Evolutionary conservation across 1,140 invertebrate species (phyloP), one percentile per base, ranked within the genome.

Genomic region (Teleogryllus occipitalis): DNA sequence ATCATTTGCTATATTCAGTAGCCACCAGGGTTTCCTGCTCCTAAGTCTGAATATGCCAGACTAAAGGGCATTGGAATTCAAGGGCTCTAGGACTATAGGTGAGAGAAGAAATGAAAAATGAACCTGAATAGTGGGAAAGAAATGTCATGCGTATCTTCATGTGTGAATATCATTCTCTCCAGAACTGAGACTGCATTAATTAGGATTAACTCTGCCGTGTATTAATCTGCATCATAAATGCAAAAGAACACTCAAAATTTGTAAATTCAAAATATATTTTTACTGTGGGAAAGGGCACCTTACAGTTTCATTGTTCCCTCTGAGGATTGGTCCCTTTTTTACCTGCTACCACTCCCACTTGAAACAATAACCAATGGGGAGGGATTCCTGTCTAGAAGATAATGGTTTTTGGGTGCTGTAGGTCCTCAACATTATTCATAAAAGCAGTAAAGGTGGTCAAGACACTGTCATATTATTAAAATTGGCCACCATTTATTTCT

Each of bases 401-500:
- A 82, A 82, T 82, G 82, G 81, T 81, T 82, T 82, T 80, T 74
- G 47, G n/a, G 65, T 48, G 21, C 39, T 74, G 73, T 76, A 65
- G 79, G 79, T 78, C 75, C 77, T 77, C 79, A 49, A 72, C 78
- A 76, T 82, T 81, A 81, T 79, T 81, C 80, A 77, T 79, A 47
- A 74, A 79, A 72, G 78, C 54, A 39, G 18, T 54, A 79, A 79
- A 81, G 77, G 78, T 76, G 80, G 78, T 80, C 75, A 75, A 47
- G 49, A 65, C 22, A 72, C 75, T 81, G 78, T 75, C 79, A 80
- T 80, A 81, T 82, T 80, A 83, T 82, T 82, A 82, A 82, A 82
- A 82, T 82, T 82, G 81, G 80, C 82, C 79, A 83, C 82, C 82
- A 83, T 83, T 83, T 83, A 83, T 82, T 81, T 54, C 65, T 39